Evolutionary conservation across 2,113 vertebrate genomes (phyloP).

Genomic region (Stictonetta naevosa): DNA sequence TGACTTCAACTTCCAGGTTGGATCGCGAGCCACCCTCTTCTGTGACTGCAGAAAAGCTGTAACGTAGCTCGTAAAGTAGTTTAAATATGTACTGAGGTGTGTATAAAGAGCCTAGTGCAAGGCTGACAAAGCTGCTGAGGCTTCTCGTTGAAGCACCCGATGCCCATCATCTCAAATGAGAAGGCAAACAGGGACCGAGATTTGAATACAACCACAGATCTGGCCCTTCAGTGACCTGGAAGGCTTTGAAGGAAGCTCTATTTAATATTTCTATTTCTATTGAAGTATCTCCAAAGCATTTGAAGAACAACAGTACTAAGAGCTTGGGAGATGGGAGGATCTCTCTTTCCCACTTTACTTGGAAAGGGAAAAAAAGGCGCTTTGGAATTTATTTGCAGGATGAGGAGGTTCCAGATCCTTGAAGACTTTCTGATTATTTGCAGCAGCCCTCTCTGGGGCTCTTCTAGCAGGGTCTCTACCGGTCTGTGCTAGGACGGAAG

Average conservation of each 20-base stretch:
- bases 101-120: background rate
- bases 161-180: background rate
- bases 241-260: background rate
- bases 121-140: background rate
- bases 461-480: background rate
- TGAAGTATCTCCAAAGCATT: slow-evolving; percentile 35
- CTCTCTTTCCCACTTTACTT: slow-evolving; percentile 16
- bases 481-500: background rate
- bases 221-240: background rate
- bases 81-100: no score
- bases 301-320: background rate
- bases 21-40: background rate
- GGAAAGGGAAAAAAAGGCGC: slow-evolving; percentile 11
- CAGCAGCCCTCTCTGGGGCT: background rate
- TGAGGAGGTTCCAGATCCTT: slow-evolving; percentile 13
- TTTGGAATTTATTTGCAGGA: slow-evolving; percentile 30
- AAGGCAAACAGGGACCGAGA: background rate
- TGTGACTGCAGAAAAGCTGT: background rate
- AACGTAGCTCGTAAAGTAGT: background rate
- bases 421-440: slow-evolving; percentile 27
- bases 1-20: background rate
- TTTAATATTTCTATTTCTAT: background rate
- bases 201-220: background rate
- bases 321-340: slow-evolving; percentile 17
- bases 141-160: background rate